Base-by-base conservation (phyloP, 2,113 vertebrate species). In the Xyliphius kryptos region DNA sequence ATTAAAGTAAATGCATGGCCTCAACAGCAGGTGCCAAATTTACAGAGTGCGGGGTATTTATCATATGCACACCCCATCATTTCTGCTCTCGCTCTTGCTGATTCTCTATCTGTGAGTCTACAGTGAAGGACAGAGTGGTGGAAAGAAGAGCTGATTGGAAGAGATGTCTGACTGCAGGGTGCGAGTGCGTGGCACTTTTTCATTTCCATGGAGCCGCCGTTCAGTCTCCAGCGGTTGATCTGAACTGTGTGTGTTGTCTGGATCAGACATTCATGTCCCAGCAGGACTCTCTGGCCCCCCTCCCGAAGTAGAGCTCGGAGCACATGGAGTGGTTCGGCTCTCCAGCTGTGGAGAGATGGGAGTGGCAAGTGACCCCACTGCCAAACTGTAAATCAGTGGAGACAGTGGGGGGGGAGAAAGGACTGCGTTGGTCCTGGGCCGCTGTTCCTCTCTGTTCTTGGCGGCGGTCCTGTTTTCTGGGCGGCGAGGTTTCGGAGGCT, bases 41-140 rank as follows among this genome's bases (percentile, higher is more conserved):
- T 81, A 79, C 76, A 73, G 50, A 58, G 69, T 72, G 75, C 75
- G 71, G 71, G 67, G 68, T 82, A 75, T 82, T 80, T 77, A 80
- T 83, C 73, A 68, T 74, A 76, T 74, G 74, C 64, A 79, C 56
- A 76, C 63, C 14, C 41, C 48, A 2, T 61, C 38, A 15, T 52
- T 68, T 76, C n/a, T 43, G n/a, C 37, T 59, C 37, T 52, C 40
- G 14, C 32, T 49, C 58, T 55, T 20, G 48, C 17, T 63, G 44
- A 26, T 38, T 44, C 22, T 47, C 43, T 37, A 9, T 43, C 14
- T 43, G 48, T 44, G 19, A 14, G 36, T 36, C 52, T 20, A 44
- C 61, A 26, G 11, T 22, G 44, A 50, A 64, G 61, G 61, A 64
- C 51, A 37, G 41, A 20, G 61, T 55, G 55, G 61, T 55, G 61